phyloP scores from a whole-genome alignment of 2,888 invertebrate genomes.

The Agriopis leucophaearia region DNA sequence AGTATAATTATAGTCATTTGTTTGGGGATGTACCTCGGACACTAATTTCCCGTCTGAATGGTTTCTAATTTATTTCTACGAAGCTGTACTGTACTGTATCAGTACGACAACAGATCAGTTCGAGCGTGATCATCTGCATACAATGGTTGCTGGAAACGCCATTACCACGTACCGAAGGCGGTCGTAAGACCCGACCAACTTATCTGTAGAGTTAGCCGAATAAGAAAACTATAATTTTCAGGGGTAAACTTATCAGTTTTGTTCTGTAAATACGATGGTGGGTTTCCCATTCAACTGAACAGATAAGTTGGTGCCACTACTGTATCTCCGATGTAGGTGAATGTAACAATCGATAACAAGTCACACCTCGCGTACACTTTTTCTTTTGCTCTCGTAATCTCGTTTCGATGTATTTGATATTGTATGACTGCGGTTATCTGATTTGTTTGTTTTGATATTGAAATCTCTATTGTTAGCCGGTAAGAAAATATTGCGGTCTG shows the following conservation, averaged over 20 bases:
- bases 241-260: not conserved
- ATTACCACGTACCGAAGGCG: conserved; percentile 23
- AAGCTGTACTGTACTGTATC: conserved; percentile 27
- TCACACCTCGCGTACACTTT: conserved; percentile 57
- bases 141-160: conserved; percentile 46
- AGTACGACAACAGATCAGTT: conserved; percentile 21
- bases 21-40: too few species aligned
- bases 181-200: not conserved
- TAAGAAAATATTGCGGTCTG: conserved; percentile 12
- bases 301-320: conserved; percentile 16
- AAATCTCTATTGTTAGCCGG: conserved; percentile 24
- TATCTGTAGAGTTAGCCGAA: not conserved
- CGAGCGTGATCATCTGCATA: conserved; percentile 50
- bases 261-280: conserved; percentile 1
- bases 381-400: conserved; percentile 64
- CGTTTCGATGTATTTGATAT: conserved; percentile 37
- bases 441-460: conserved; percentile 39
- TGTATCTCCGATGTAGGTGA: conserved; percentile 55
- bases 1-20: too few species aligned
- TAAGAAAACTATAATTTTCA: not conserved
- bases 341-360: conserved; percentile 61
- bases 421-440: conserved; percentile 37
- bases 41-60: not conserved
- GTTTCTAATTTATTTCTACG: conserved; percentile 41
- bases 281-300: not conserved